These are phyloP conservation scores for Hylaea fasciaria DNA, from an alignment of 2,888 invertebrate species.

Conservation along the genomic window DNA sequence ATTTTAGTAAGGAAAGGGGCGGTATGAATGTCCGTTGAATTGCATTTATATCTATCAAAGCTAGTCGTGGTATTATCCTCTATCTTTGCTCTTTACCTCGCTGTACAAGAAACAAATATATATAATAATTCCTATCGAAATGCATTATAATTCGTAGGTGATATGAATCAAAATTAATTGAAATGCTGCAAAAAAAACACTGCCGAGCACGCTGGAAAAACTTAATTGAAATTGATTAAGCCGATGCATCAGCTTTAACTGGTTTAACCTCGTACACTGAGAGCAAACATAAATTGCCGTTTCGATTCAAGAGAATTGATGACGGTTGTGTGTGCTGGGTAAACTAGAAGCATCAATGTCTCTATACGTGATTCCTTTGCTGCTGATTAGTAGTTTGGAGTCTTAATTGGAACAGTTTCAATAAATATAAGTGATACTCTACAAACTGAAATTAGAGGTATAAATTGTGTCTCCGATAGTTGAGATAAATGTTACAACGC, in stretches of 20 bases:
- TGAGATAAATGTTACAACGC: too few species aligned
- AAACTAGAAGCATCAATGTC: conserved; percentile 15
- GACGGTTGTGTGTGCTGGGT: conserved; percentile 13
- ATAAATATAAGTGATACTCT: too few species aligned
- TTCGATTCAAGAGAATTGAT: conserved; percentile 29
- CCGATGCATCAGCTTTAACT: conserved; percentile 29
- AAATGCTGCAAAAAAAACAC: conserved; percentile 14
- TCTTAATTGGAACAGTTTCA: background rate
- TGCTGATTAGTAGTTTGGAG: background rate
- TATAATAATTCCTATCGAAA: background rate
- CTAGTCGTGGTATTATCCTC: too few species aligned
- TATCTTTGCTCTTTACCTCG: too few species aligned
- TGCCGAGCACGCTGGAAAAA: conserved; percentile 10
- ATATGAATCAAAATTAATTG: conserved; percentile 27
- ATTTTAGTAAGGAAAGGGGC: too few species aligned
- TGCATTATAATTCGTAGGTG: background rate
- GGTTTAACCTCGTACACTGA: conserved; percentile 22
- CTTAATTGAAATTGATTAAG: conserved; percentile 30
- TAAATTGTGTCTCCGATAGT: too few species aligned
- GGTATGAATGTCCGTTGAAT: too few species aligned
- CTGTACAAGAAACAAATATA: too few species aligned
- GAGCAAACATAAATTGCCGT: conserved; percentile 29
- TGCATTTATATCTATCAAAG: too few species aligned
- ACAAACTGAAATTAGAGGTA: too few species aligned
- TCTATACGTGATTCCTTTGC: conserved; percentile 6